Base-by-base conservation (phyloP, 2,797 vertebrate species). In the Cossypha caffra region DNA sequence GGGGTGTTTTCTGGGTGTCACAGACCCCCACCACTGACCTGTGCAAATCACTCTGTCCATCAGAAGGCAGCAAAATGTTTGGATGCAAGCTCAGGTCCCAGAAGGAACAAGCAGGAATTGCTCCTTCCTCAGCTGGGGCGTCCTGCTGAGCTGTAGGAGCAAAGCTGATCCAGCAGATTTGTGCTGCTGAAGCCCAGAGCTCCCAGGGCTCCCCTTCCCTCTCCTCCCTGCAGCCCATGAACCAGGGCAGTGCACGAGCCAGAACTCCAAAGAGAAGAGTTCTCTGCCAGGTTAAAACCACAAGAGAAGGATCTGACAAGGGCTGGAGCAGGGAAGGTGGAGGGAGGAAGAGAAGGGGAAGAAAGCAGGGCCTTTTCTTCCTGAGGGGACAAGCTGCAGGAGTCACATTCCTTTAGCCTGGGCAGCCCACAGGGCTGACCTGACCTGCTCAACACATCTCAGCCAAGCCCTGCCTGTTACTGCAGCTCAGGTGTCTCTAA, bases 231-330 rank as follows among this genome's bases (percentile, higher is more conserved):
- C 35, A 75, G 58, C 69, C 84, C 54, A 13, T 11, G 62, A 82
- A 31, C 42, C 47, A 82, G 77, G 74, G 40, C 87, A 47, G 47
- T 12, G 2, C 47, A 47, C 4, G 13, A 47, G 24, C 47, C 47
- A 13, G 66, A 66, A 15, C 43, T 51, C 10, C 3, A 10, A 33
- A 66, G 23, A 18, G 55, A 86, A 84, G 26, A 20, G 7, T 25
- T 58, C 45, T 51, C 38, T 72, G 58, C 81, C 87, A 54, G 67
- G 35, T 58, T 62, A 62, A 91, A 94, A 91, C 54, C 81, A 75
- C 51, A 72, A 35, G 14, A 9, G 40, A 87, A 93, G 58, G 78
- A 75, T 81, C 45, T 93, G 86, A 78, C 73, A 71, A 72, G 43
- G 50, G 54, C 58, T 72, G 58, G 50, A 64, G 54, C 20, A 50